Percentiles rank a stretch among this genome's conserved stretches.
phyloP scores from a whole-genome alignment of 2,113 vertebrate species.

The Acrocephalus kingi region DNA sequence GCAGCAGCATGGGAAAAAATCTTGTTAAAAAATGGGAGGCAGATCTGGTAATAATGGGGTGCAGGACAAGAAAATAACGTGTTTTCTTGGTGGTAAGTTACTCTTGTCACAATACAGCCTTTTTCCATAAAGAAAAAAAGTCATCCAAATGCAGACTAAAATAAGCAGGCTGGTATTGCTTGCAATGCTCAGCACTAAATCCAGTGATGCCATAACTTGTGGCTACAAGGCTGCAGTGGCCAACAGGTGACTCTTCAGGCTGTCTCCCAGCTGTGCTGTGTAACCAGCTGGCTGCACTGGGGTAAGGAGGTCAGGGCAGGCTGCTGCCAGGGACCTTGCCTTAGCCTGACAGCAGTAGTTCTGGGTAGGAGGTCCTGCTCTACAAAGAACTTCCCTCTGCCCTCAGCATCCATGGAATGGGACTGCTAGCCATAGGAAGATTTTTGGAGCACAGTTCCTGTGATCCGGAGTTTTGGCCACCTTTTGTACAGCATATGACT shows the following conservation, averaged over 20 bases:
- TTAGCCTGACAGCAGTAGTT: rapidly evolving
- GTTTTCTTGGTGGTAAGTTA: not conserved
- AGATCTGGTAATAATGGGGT: not conserved
- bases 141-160: not conserved
- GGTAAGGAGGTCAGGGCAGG: not conserved
- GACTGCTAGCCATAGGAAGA: not conserved
- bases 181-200: not conserved
- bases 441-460: not conserved
- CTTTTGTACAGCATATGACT: rapidly evolving
- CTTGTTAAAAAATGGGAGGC: not conserved
- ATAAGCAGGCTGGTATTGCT: not conserved
- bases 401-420: not conserved
- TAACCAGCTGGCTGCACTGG: not conserved
- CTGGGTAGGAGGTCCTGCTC: too few relatives aligned
- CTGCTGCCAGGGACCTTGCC: not conserved
- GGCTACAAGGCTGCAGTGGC: not conserved
- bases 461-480: not conserved
- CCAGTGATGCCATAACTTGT: not conserved
- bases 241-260: not conserved
- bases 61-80: slow-evolving; percentile 12
- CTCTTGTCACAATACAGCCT: not conserved
- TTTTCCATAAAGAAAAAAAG: not conserved
- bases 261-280: not conserved
- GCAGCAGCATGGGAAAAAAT: not conserved
- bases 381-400: not conserved